Evolutionary conservation across 2,113 vertebrate species (phyloP), one percentile per base, ranked within the genome.

Genomic region (Holacanthus passer): DNA sequence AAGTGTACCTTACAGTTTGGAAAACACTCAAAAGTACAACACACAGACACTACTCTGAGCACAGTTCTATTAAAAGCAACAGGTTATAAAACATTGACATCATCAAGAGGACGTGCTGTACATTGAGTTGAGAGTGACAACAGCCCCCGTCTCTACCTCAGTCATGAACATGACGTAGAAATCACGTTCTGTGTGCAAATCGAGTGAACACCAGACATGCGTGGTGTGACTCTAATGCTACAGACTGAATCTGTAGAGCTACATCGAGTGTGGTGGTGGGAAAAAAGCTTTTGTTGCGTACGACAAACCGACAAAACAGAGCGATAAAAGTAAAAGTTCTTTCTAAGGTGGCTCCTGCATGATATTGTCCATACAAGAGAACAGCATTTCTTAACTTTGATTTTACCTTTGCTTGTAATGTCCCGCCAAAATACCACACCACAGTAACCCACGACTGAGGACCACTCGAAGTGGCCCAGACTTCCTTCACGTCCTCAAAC

Each of bases 61-160:
- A 91, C 91, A 47, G 82, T 77, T 91, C 92, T 92, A 87, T 76
- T 87, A 82, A 92, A 92, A 94, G 90, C 89, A 73, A 81, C 64
- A 82, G 87, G 84, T 93, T 92, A 92, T 87, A 93, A 93, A 94
- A 94, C 90, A 92, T 78, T 93, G 93, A 94, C 93, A 94, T 94
- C 93, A 94, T 93, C 77, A 77, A 87, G 81, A 90, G 82, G 82
- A 89, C 89, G 86, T 92, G 90, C 88, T 94, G 86, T 89, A 94
- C 89, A 92, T 62, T 5, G 79, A 86, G 78, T 37, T 32, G 82
- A 84, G 79, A 68, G 84, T 6, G 63, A 78, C 79, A 24, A 60
- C 58, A 45, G 68, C 62, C 79, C 87, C 75, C 75, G 4, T 68
- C 88, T 84, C 87, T 71, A 84, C 87, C 73, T 81, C 84, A 84